Evolutionary conservation across 2,888 invertebrate species (phyloP), one percentile per base, ranked within the genome.

Genomic region (Mamestra brassicae): DNA sequence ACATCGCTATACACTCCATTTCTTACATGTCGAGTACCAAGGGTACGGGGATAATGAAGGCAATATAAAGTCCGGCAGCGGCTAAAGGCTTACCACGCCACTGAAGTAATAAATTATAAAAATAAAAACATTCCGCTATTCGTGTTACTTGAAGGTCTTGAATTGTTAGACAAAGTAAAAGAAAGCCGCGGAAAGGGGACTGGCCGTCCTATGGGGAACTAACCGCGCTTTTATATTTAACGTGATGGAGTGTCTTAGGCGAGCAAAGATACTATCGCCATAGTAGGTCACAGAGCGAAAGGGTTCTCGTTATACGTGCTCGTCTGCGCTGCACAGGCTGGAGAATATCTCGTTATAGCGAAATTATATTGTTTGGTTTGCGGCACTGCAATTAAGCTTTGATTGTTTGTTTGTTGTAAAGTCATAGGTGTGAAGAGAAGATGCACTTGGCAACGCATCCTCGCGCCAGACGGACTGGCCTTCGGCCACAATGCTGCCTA

Each of bases 1-100:
- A 74, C 58, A 70, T 52, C 52, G 55, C 65, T 71, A 74, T 63
- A 72, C 63, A 68, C 69, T 87, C 42, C 47, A 71, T 72, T 78
- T 75, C 47, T 76, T 73, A 73, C 58, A 58, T 74, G 26, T 61
- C 61, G 38, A 70, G 64, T 64, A 64, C 55, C 74, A 81, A 79
- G 84, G 78, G 80, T 83, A 75, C 72, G 78, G 70, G 72, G 80
- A 81, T 85, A 88, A 89, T 81, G 74, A 80, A 79, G 82, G 84
- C 80, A 75, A 83, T 84, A 88, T 81, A 84, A 79, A 87, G 72
- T 83, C 74, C 60, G 50, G 57, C 63, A 68, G 57, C 67, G 69
- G 70, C 36, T 63, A 58, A 61, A 66, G 67, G 74, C 38, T 70
- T 75, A 57, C 69, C 71, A 71, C 78, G 74, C 74, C 77, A 82